Conservation (phyloP, 2,888 invertebrate species). For the Candidula unifasciata region DNA sequence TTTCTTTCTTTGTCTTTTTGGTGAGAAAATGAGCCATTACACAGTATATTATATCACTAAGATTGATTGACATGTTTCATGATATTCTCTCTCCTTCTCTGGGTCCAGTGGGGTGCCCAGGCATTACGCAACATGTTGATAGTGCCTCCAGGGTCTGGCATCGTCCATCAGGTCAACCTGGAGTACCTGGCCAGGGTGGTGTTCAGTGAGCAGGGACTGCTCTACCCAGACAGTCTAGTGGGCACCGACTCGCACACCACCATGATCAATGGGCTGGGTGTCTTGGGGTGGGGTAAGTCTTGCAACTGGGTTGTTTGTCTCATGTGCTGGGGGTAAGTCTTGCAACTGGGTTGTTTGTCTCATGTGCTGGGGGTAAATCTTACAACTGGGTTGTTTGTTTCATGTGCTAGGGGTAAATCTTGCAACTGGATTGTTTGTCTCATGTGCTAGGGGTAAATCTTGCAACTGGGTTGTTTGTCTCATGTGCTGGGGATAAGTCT, state of each 20-base stretch:
- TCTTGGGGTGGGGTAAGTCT: constrained; percentile 93
- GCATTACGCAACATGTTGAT: constrained; percentile 97
- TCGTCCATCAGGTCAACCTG: constrained; percentile 98
- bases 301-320: background rate
- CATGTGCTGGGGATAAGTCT: background rate
- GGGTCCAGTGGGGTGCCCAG: constrained; percentile 93
- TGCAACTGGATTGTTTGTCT: no score
- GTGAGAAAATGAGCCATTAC: no score
- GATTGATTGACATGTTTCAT: background rate
- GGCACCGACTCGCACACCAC: constrained; percentile 99
- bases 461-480: background rate
- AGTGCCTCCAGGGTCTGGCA: constrained; percentile 98
- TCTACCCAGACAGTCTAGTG: constrained; percentile 94
- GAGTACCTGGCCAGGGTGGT: constrained; percentile 95
- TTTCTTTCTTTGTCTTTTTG: no score
- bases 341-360: no score
- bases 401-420: no score
- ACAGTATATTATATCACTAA: no score
- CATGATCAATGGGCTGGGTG: constrained; percentile 98
- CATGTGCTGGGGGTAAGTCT: no score
- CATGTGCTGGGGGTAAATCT: no score
- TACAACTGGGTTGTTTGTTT: background rate
- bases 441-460: background rate
- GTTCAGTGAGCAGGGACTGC: constrained; percentile 82
- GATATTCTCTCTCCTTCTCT: background rate